Conservation (phyloP, 37 sponge, comb jelly and placozoan species). For the Halisarca cf. caerulea region DNA sequence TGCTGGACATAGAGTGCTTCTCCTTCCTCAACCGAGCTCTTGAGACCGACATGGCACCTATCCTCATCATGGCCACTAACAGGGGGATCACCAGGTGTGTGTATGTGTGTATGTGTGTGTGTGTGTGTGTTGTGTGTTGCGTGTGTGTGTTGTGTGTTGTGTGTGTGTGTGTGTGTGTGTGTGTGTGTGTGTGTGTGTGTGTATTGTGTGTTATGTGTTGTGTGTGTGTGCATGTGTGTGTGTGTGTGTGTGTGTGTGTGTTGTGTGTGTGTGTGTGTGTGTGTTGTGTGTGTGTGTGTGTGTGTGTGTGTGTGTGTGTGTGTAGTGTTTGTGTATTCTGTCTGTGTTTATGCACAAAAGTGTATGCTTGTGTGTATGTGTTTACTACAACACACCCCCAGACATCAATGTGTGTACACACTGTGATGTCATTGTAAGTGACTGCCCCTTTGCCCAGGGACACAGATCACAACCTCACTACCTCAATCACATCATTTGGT, state of each 20-base stretch:
- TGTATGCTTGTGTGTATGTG: too few species aligned
- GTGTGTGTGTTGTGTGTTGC: neutral
- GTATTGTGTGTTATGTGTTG: neutral
- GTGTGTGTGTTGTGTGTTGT: neutral
- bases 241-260: neutral
- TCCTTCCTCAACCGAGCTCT: conserved; percentile 97
- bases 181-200: conserved; percentile 8
- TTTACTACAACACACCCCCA: too few species aligned
- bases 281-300: neutral
- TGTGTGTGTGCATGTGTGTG: neutral
- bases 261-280: conserved; percentile 7
- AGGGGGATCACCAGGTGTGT: conserved; percentile 88
- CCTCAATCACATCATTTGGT: too few species aligned
- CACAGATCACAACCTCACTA: too few species aligned
- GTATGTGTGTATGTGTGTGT: conserved; percentile 14
- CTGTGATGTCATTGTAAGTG: too few species aligned
- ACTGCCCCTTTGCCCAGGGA: too few species aligned
- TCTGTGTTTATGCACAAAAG: too few species aligned
- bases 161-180: conserved; percentile 22
- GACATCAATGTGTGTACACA: too few species aligned
- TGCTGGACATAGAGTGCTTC: conserved; percentile 99
- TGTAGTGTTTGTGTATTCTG: too few species aligned
- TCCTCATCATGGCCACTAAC: conserved; percentile 98
- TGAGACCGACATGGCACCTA: conserved; percentile 95
- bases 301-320: too few species aligned